Evolutionary conservation across 1,140 invertebrate species (phyloP).

Genomic region (Stratiolaelaps scimitus): DNA sequence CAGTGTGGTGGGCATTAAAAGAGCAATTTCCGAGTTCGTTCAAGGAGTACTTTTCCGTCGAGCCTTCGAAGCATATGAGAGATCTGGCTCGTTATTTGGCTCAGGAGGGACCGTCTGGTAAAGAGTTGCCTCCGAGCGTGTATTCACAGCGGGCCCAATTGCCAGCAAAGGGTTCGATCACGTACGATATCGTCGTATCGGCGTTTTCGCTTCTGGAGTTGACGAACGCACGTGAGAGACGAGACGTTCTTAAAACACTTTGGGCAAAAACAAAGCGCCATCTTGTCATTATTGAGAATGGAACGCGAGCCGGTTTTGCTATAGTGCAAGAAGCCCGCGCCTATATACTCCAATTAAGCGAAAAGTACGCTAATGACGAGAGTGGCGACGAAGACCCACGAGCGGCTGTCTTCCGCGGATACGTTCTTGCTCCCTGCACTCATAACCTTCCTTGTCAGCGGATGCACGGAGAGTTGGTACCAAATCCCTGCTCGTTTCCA

Average conservation of each 20-base stretch:
- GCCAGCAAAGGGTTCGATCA: conserved; percentile 45
- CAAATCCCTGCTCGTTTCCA: conserved; percentile 1
- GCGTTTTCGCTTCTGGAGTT: conserved; percentile 70
- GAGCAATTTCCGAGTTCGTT: conserved; percentile 55
- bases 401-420: neutral
- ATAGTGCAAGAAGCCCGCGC: conserved; percentile 44
- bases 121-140: conserved; percentile 42
- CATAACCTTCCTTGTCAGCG: conserved; percentile 33
- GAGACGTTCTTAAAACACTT: conserved; percentile 58
- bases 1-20: conserved; percentile 63
- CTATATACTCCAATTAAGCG: conserved; percentile 38
- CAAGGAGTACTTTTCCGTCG: conserved; percentile 67
- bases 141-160: conserved; percentile 28
- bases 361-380: neutral
- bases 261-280: conserved; percentile 74
- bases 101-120: conserved; percentile 47
- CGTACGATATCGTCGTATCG: conserved; percentile 65
- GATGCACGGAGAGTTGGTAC: neutral
- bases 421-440: conserved; percentile 42
- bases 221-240: conserved; percentile 50
- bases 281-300: conserved; percentile 69
- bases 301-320: conserved; percentile 59
- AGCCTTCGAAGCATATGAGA: conserved; percentile 63
- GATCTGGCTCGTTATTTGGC: conserved; percentile 59
- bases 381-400: conserved; percentile 15